These are phyloP conservation scores for Drosophila lini DNA, from an alignment of 1,140 invertebrate species.

Conservation along the genomic window DNA sequence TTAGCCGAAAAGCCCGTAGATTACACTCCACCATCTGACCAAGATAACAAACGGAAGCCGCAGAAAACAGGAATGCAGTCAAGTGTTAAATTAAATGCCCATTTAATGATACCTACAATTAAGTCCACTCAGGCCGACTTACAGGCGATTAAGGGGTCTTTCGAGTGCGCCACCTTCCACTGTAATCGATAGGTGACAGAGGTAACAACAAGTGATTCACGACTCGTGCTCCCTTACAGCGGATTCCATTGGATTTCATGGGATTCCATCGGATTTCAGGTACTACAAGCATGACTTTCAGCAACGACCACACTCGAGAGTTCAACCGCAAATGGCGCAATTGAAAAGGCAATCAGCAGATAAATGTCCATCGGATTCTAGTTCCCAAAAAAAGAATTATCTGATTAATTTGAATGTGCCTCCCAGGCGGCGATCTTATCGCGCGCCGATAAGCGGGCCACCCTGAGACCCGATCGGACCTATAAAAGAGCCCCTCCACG, in stretches of 20 bases:
- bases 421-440: conserved; percentile 33
- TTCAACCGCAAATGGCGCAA: conserved; percentile 6
- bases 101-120: conserved; percentile 37
- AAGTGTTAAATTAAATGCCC: conserved; percentile 42
- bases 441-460: conserved; percentile 18
- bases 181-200: conserved; percentile 26
- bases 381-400: conserved; percentile 21
- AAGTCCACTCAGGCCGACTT: conserved; percentile 26
- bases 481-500: conserved; percentile 23
- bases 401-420: conserved; percentile 36
- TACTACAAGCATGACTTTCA: background rate
- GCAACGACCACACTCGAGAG: conserved; percentile 5
- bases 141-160: conserved; percentile 27
- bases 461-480: conserved; percentile 2
- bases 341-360: conserved; percentile 48
- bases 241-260: background rate
- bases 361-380: conserved; percentile 7
- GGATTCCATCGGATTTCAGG: background rate
- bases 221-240: background rate
- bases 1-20: background rate
- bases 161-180: conserved; percentile 1
- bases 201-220: conserved; percentile 4
- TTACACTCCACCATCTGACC: background rate
- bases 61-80: conserved; percentile 21
- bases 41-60: conserved; percentile 15